phyloP scores from a whole-genome alignment of 2,888 invertebrate genomes.

The Athalia cordata region DNA sequence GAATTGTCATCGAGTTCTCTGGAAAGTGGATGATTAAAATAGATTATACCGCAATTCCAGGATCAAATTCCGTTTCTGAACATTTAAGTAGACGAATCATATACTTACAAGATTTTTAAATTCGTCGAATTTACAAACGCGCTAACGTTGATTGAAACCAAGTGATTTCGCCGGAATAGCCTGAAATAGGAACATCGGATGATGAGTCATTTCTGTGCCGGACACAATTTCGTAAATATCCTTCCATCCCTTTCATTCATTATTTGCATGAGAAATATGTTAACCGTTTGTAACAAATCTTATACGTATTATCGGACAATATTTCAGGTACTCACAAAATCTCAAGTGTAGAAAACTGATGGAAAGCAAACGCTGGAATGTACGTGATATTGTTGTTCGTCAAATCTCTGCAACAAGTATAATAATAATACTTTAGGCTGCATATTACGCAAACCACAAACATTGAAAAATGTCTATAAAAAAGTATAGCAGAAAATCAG shows the following conservation, averaged over 20 bases:
- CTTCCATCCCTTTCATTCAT: conserved; percentile 34
- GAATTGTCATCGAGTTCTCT: conserved; percentile 87
- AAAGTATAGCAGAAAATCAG: not conserved
- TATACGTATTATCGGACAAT: not conserved
- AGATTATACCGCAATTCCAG: not conserved
- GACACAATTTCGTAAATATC: conserved; percentile 50
- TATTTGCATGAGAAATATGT: too few relatives aligned
- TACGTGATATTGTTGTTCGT: conserved; percentile 87
- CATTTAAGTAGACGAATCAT: not conserved
- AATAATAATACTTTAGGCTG: not conserved
- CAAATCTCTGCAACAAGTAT: conserved; percentile 82
- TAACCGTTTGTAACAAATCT: too few relatives aligned
- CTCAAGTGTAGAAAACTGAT: conserved; percentile 81
- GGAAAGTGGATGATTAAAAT: conserved; percentile 64
- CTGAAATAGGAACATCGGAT: conserved; percentile 76
- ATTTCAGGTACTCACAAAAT: conserved; percentile 86
- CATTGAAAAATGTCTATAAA: not conserved
- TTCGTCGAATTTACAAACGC: conserved; percentile 87
- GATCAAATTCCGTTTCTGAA: not conserved
- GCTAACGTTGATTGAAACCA: conserved; percentile 84
- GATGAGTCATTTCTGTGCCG: conserved; percentile 47
- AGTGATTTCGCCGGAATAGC: conserved; percentile 90
- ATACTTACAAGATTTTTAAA: conserved; percentile 90
- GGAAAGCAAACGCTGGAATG: conserved; percentile 83
- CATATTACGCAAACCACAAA: not conserved